phyloP scores from a whole-genome alignment of 2,113 vertebrate species.

The Pseudorasbora parva region DNA sequence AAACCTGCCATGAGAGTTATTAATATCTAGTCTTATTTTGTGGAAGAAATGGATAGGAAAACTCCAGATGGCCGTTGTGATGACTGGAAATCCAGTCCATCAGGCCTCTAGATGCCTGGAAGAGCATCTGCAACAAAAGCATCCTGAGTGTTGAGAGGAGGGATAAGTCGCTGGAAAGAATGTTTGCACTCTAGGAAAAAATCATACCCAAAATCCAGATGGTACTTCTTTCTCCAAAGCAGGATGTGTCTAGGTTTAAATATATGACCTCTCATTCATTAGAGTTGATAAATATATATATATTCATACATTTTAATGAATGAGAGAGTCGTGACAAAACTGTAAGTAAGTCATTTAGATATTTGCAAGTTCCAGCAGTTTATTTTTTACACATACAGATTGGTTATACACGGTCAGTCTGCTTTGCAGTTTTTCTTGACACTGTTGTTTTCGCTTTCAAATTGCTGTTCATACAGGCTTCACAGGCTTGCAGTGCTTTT shows the following conservation, averaged over 20 bases:
- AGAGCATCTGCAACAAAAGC: slow-evolving; percentile 64
- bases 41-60: slow-evolving; percentile 56
- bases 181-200: slow-evolving; percentile 62
- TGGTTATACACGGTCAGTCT: too few species aligned
- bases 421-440: too few species aligned
- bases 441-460: too few species aligned
- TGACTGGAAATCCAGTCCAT: slow-evolving; percentile 67
- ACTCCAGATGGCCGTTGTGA: slow-evolving; percentile 66
- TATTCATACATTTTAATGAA: too few species aligned
- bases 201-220: slow-evolving; percentile 65
- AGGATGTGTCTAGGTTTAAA: slow-evolving; percentile 47
- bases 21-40: slow-evolving; percentile 55
- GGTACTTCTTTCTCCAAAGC: slow-evolving; percentile 63
- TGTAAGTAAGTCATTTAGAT: too few species aligned
- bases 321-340: too few species aligned
- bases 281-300: slow-evolving; percentile 39
- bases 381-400: too few species aligned
- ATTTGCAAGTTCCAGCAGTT: too few species aligned
- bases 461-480: too few species aligned
- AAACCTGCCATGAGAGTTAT: slow-evolving; percentile 60
- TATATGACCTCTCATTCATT: too few species aligned
- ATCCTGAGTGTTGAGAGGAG: slow-evolving; percentile 66
- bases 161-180: slow-evolving; percentile 72
- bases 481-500: too few species aligned
- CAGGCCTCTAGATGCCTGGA: slow-evolving; percentile 66